Conservation (phyloP, 2,113 vertebrate species). For the Ahaetulla prasina region DNA sequence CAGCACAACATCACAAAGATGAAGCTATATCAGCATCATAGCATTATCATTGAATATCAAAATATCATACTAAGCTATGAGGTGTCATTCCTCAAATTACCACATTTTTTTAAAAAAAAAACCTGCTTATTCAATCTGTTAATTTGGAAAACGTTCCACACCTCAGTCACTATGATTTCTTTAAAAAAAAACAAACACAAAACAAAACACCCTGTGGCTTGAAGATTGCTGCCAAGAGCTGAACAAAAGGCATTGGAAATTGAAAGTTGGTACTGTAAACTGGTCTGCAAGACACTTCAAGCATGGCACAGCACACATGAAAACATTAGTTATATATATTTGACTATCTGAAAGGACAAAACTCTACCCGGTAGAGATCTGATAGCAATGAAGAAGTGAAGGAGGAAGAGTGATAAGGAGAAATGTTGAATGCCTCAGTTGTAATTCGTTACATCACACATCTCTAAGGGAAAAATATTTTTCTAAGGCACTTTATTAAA, state of each 20-base stretch:
- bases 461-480: constrained; percentile 63
- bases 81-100: background rate
- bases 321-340: constrained; percentile 27
- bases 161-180: background rate
- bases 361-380: constrained; percentile 28
- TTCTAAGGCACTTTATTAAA: constrained; percentile 93
- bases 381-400: constrained; percentile 26
- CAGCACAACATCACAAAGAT: background rate
- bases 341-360: constrained; percentile 51
- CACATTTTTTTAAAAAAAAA: background rate
- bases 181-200: background rate
- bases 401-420: constrained; percentile 6
- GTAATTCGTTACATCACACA: constrained; percentile 56
- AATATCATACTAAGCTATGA: background rate
- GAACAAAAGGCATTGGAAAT: constrained; percentile 24
- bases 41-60: background rate
- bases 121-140: background rate
- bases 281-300: constrained; percentile 29
- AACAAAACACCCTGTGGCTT: background rate
- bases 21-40: background rate
- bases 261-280: constrained; percentile 25
- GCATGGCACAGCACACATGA: constrained; percentile 3
- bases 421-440: constrained; percentile 62
- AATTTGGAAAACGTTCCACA: background rate
- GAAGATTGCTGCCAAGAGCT: constrained; percentile 4